Conservation (phyloP, 1,140 invertebrate species). For the Solenopsis fugax region DNA sequence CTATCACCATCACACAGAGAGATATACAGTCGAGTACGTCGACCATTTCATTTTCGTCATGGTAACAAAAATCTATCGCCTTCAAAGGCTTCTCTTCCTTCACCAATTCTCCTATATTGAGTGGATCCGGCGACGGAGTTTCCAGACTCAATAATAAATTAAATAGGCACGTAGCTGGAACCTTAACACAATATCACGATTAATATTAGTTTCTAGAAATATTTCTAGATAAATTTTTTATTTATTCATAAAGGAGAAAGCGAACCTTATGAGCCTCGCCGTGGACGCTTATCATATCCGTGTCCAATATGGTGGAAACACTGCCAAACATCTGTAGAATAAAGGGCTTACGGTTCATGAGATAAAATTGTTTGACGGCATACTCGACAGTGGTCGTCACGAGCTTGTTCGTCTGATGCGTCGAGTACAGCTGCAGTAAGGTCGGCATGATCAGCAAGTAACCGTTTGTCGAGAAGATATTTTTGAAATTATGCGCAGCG, state of each 20-base stretch:
- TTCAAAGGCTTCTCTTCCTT: conserved; percentile 98
- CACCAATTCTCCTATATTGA: conserved; percentile 98
- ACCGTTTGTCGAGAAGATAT: conserved; percentile 99
- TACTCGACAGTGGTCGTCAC: conserved; percentile 98
- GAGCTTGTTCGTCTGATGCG: conserved; percentile 98
- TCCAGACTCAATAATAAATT: conserved; percentile 96
- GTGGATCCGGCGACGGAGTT: conserved; percentile 96
- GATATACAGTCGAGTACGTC: conserved; percentile 97
- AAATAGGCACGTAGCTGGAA: conserved; percentile 96
- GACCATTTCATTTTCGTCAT: conserved; percentile 98
- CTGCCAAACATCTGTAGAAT: conserved; percentile 99
- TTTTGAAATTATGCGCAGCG: conserved; percentile 99
- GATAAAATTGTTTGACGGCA: conserved; percentile 99
- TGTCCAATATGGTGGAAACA: conserved; percentile 97
- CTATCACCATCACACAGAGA: conserved; percentile 98
- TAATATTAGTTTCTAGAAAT: conserved; percentile 9
- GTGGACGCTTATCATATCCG: conserved; percentile 94
- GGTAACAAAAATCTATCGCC: conserved; percentile 98
- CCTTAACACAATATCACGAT: conserved; percentile 85
- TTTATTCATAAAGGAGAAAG: not conserved
- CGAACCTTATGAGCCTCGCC: conserved; percentile 95
- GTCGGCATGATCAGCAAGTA: conserved; percentile 99
- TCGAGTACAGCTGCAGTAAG: conserved; percentile 97
- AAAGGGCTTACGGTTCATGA: conserved; percentile 99
- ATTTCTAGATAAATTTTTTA: conserved; percentile 9